Conservation (phyloP, 2,113 vertebrate genomes). For the Oreochromis aureus region DNA sequence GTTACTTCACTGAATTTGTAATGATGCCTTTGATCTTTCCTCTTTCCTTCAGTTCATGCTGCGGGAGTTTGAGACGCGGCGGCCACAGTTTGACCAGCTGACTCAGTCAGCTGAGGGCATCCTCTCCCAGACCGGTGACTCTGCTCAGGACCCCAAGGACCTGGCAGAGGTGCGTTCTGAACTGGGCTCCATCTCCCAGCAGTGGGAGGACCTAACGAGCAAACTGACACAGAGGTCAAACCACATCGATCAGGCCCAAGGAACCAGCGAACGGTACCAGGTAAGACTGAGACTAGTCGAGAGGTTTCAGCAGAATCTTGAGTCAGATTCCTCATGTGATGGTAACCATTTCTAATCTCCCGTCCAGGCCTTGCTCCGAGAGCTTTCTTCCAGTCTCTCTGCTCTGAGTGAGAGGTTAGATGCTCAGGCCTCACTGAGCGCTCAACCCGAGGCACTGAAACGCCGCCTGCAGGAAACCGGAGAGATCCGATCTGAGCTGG, state of each 20-base stretch:
- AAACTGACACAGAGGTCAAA: conserved; percentile 82
- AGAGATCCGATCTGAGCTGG: conserved; percentile 91
- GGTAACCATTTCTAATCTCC: background rate
- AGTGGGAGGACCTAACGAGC: conserved; percentile 84
- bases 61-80: conserved; percentile 93
- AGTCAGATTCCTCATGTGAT: background rate
- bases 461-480: conserved; percentile 90
- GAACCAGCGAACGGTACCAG: conserved; percentile 88
- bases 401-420: conserved; percentile 80
- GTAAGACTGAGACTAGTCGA: background rate
- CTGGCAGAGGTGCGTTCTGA: conserved; percentile 79
- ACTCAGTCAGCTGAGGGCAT: conserved; percentile 88
- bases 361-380: conserved; percentile 74
- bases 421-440: conserved; percentile 82
- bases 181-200: conserved; percentile 81
- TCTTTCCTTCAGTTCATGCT: conserved; percentile 86
- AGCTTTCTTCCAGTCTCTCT: conserved; percentile 81
- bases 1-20: accelerated
- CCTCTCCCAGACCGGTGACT: conserved; percentile 69
- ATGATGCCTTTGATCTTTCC: background rate
- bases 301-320: background rate
- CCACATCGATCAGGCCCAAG: conserved; percentile 88
- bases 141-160: conserved; percentile 75
- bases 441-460: conserved; percentile 88
- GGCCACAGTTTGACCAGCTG: conserved; percentile 89